These are phyloP conservation scores for Sebastolobus alascanus DNA, from an alignment of 2,797 vertebrate species.

Conservation along the genomic window DNA sequence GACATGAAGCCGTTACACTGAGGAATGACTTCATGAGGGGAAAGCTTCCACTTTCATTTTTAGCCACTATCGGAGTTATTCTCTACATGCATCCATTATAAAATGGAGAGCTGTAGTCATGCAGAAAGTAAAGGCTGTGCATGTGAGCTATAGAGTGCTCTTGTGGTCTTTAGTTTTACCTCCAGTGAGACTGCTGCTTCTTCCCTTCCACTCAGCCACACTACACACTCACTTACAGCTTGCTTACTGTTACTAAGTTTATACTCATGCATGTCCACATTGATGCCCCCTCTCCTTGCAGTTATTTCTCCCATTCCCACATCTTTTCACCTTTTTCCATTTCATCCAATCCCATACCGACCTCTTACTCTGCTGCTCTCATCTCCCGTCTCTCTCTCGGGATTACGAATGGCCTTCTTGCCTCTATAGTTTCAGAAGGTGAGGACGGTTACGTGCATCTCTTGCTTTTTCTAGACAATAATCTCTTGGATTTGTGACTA, in stretches of 20 bases:
- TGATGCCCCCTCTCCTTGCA: background rate
- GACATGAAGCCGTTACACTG: conserved; percentile 29
- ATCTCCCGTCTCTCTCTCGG: conserved; percentile 21
- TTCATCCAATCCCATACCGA: background rate
- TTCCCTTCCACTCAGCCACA: background rate
- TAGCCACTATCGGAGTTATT: conserved; percentile 12
- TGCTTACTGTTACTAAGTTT: background rate
- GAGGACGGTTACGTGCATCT: conserved; percentile 8
- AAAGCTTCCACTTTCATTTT: conserved; percentile 50
- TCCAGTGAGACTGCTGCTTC: background rate
- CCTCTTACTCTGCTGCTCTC: conserved; percentile 18
- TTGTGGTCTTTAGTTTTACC: too few relatives aligned
- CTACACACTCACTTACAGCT: background rate
- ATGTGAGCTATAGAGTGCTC: conserved; percentile 31
- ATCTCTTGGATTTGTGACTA: background rate
- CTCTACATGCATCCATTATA: conserved; percentile 13
- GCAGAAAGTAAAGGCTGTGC: conserved; percentile 41
- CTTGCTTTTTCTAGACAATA: conserved; percentile 12
- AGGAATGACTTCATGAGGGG: conserved; percentile 35
- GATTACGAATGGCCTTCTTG: conserved; percentile 29
- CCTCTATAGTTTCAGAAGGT: conserved; percentile 1
- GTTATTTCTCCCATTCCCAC: conserved; percentile 12
- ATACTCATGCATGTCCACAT: background rate
- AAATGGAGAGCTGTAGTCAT: conserved; percentile 33
- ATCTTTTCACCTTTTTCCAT: conserved; percentile 37